Conservation (phyloP, 2,797 vertebrate species). For the Squalus acanthias region DNA sequence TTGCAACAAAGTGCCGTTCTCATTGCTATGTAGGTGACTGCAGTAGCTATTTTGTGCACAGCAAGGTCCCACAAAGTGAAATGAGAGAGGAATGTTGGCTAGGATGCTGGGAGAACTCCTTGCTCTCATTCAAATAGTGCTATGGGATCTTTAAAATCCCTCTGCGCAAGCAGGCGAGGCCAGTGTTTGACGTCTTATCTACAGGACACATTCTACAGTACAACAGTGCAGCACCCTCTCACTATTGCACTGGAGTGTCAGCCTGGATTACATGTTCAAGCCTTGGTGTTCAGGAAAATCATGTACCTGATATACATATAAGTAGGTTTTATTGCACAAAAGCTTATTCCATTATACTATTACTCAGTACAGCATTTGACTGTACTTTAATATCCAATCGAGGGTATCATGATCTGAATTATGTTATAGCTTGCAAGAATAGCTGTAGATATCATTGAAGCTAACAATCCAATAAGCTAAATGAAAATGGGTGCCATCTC, state of each 20-base stretch:
- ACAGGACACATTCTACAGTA: not conserved
- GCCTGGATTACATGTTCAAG: not conserved
- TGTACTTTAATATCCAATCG: not conserved
- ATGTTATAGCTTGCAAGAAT: not conserved
- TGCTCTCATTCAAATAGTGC: not conserved
- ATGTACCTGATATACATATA: not conserved
- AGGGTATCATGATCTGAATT: not conserved
- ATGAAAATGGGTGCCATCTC: not conserved
- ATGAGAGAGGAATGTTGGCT: not conserved
- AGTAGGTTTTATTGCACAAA: not conserved
- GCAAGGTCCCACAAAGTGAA: not conserved
- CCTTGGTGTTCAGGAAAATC: not conserved
- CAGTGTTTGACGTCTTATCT: not conserved
- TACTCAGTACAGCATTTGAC: not conserved
- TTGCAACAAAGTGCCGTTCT: not conserved
- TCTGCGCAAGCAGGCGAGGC: not conserved
- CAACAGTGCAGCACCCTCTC: not conserved
- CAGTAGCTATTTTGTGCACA: not conserved
- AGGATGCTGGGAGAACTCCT: not conserved
- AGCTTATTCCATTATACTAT: not conserved
- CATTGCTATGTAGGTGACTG: not conserved
- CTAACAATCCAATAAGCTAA: not conserved
- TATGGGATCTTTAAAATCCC: not conserved
- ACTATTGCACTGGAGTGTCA: not conserved
- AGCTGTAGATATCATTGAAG: not conserved